A percentile compares a stretch with the other conserved stretches of the same genome.
Conservation (phyloP, 2,797 vertebrate species). For the Bradypus variegatus region DNA sequence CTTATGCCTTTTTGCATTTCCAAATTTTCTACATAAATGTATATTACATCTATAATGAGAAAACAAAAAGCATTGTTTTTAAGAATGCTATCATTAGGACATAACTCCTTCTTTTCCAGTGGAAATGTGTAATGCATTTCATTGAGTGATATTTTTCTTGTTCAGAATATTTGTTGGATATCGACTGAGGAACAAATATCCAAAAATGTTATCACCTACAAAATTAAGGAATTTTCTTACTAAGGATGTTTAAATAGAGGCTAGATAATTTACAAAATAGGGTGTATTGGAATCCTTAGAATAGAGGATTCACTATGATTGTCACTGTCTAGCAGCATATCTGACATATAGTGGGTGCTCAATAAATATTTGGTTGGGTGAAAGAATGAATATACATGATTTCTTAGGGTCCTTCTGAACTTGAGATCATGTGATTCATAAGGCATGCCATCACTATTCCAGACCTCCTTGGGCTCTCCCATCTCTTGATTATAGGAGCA, state of each 20-base stretch:
- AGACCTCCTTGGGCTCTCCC: slow-evolving; percentile 4
- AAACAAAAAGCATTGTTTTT: slow-evolving; percentile 33
- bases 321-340: not conserved
- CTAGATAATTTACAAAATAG: not conserved
- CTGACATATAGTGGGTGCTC: not conserved
- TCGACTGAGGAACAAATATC: not conserved
- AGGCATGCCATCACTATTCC: not conserved
- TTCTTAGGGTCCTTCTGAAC: not conserved
- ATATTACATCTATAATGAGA: not conserved
- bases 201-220: not conserved
- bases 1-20: not conserved
- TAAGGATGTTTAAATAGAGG: slow-evolving; percentile 11
- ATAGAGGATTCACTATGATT: not conserved
- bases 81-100: not conserved
- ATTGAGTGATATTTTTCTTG: not conserved
- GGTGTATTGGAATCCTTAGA: not conserved
- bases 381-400: not conserved
- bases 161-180: slow-evolving; percentile 24
- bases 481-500: slow-evolving; percentile 20
- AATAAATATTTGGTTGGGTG: not conserved
- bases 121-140: not conserved
- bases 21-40: slow-evolving; percentile 26
- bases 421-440: slow-evolving; percentile 5
- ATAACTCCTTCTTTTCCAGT: not conserved
- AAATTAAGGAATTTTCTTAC: slow-evolving; percentile 10